A percentile compares a stretch with the other conserved stretches of the same genome.
phyloP scores from a whole-genome alignment of 2,888 invertebrate species.

The Leucophenga montana region DNA sequence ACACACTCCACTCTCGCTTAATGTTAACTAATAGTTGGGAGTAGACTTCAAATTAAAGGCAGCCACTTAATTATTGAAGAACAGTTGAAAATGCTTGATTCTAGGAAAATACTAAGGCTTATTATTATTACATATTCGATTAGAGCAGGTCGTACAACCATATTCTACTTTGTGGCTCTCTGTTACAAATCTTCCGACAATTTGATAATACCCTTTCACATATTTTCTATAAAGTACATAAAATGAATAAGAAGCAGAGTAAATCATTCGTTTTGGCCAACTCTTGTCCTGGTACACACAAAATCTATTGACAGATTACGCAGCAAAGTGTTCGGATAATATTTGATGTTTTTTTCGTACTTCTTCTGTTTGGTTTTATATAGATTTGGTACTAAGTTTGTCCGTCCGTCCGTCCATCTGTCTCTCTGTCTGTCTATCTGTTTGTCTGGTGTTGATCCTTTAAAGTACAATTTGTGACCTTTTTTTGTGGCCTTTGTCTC shows the following conservation, averaged over 20 bases:
- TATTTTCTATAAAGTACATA: too few species aligned
- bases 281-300: not conserved
- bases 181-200: not conserved
- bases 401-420: not conserved
- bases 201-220: not conserved
- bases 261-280: too few species aligned
- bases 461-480: slow-evolving; percentile 25
- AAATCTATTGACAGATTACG: slow-evolving; percentile 32
- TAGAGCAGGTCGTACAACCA: too few species aligned
- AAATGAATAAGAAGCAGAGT: too few species aligned
- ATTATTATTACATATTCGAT: too few species aligned
- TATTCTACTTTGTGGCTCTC: not conserved
- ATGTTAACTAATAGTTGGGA: too few species aligned
- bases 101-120: too few species aligned
- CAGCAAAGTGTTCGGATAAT: slow-evolving; percentile 23
- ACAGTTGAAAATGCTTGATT: too few species aligned
- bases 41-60: too few species aligned
- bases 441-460: slow-evolving; percentile 7
- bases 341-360: slow-evolving; percentile 12
- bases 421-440: slow-evolving; percentile 7
- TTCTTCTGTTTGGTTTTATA: slow-evolving; percentile 15
- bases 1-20: too few species aligned
- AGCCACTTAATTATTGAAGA: too few species aligned
- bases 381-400: slow-evolving; percentile 8
- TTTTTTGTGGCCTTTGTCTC: slow-evolving; percentile 44